Base-by-base conservation (phyloP, 2,888 invertebrate species). In the Ectemnius lituratus region DNA sequence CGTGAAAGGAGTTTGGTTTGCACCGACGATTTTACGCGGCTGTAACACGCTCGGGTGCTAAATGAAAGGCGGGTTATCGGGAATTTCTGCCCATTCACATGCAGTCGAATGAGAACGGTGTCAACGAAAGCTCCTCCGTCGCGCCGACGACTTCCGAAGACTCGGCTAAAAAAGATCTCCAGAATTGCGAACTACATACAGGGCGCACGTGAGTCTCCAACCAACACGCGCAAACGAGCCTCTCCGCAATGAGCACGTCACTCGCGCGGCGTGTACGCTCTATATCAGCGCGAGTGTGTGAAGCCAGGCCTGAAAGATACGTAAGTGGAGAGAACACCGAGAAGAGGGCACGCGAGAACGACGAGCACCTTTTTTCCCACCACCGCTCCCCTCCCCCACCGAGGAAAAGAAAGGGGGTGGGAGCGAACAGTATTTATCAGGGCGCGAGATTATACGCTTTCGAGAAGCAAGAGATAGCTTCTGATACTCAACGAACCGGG, bases 31-130 rank as follows among this genome's bases (percentile, higher is more conserved):
- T 37, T 37, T 37, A 37, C 37, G 37, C 11, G 37, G 8, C 37
- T 37, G 37, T 37, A 37, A 37, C 37, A 37, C 37, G 37, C 37
- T 37, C 37, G 20, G 47, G 23, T 13, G 14, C 23, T 18, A 47
- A 46, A 46, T 62, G 20, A 62, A 62, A 62, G 16, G 62, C 18
- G 37, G 16, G 47, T 62, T 62, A 62, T 62, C 46, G 62, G 62
- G 46, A 62, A 62, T 45, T 47, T 62, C 37, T 47, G 20, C 20
- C 20, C 60, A 28, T 60, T 37, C n/a, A 37, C 14, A 60, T 60
- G 37, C 37, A 11, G 37, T 8, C 37, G 8, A 37, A 37, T 37
- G 37, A 8, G 37, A 37, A 37, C 37, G 37, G 37, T 37, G 37
- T 37, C 37, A 37, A 37, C 60, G n/a, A 8, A n/a, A 28, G 37